Percentiles rank a stretch among this genome's conserved stretches.
Evolutionary conservation across 2,113 vertebrate genomes (phyloP).

Genomic region (Peromyscus maniculatus): DNA sequence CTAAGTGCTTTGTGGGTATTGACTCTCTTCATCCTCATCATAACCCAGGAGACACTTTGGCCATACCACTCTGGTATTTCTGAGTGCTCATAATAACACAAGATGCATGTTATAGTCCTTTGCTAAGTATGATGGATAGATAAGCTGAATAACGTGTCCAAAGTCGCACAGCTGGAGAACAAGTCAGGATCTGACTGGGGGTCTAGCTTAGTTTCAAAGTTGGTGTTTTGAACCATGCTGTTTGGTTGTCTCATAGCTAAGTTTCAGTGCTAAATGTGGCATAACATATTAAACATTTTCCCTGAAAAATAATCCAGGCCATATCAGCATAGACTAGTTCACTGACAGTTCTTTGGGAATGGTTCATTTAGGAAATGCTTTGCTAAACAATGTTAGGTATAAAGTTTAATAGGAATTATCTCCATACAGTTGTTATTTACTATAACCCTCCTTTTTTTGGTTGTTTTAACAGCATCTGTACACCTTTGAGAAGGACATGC

Average conservation of each 20-base stretch:
- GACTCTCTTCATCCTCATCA: background rate
- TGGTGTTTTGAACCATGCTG: background rate
- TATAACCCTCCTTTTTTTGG: background rate
- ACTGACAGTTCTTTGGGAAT: constrained; percentile 15
- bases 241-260: background rate
- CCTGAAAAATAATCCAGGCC: background rate
- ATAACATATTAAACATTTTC: background rate
- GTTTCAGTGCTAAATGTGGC: background rate
- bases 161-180: background rate
- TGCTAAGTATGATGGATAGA: background rate
- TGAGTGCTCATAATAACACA: background rate
- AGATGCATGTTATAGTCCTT: background rate
- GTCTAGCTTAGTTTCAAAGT: background rate
- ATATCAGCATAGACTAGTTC: background rate
- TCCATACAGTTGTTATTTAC: constrained; percentile 2
- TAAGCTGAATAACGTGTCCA: constrained; percentile 1
- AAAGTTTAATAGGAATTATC: constrained; percentile 11
- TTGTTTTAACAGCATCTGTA: constrained; percentile 92
- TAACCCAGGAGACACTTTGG: background rate
- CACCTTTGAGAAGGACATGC: constrained; percentile 94
- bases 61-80: background rate
- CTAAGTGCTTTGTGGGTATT: background rate
- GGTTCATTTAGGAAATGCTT: constrained; percentile 5
- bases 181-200: background rate
- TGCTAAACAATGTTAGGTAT: background rate